Evolutionary conservation across 2,797 vertebrate species (phyloP), one percentile per base, ranked within the genome.

Genomic region (Ptychobarbus kaznakovi): DNA sequence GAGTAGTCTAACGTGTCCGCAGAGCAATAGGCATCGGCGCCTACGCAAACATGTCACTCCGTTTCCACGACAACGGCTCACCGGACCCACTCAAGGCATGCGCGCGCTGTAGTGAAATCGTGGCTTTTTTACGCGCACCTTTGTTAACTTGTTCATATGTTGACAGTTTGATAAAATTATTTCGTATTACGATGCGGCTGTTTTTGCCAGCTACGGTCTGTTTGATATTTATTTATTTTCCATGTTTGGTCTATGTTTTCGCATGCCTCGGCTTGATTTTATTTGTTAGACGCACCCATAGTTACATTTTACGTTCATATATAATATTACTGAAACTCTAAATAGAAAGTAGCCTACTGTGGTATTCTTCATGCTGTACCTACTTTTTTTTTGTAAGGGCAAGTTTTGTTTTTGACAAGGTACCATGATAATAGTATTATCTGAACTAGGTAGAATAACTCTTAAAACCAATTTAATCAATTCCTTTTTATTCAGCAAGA

Each of bases 21-120:
- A 87, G 75, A 89, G 86, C 87, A 87, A 89, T 87, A 87, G 85
- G 75, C 88, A 88, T 90, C 79, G 87, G 90, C 89, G 83, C 89
- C 88, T 90, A 90, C 86, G 88, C 89, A 90, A 91, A 88, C 87
- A 89, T 91, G 89, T 91, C 89, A 89, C 88, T 88, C 81, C 86
- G 89, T 90, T 90, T 89, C 89, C 91, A 91, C 73, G 88, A 89
- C 91, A 89, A 91, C 90, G 84, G 84, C 82, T 86, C 87, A 58
- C 74, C 82, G 80, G 88, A 90, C 83, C 73, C 84, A 86, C 89
- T 87, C 83, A 42, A 82, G 81, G 81, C 86, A 81, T 69, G 86
- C 61, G 84, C 77, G 78, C 56, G 56, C 49, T 80, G 79, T 72
- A 69, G 81, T 38, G 80, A 79, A 78, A 83, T 83, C 83, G 85